phyloP scores from a whole-genome alignment of 2,888 invertebrate species.

The Lutraria lutraria region DNA sequence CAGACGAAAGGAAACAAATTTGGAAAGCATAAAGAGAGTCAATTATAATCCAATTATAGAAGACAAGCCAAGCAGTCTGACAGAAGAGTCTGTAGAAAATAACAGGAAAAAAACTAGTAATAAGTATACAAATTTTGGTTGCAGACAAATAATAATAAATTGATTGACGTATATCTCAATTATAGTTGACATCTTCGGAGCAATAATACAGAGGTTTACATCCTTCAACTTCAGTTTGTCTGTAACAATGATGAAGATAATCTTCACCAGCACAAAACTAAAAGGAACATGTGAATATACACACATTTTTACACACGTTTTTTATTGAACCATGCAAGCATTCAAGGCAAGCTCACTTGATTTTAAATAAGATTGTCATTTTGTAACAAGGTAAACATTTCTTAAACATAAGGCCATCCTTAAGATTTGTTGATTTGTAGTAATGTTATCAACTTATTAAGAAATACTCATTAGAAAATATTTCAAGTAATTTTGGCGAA shows the following conservation, averaged over 20 bases:
- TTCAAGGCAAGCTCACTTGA: not conserved
- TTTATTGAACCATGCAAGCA: not conserved
- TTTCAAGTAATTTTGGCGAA: too few relatives aligned
- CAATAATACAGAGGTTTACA: not conserved
- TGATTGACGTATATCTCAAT: conserved; percentile 7
- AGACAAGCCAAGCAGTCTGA: not conserved
- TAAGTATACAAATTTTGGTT: not conserved
- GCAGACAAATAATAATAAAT: conserved; percentile 16
- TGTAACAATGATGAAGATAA: not conserved
- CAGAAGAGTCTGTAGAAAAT: not conserved
- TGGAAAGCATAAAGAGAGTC: not conserved
- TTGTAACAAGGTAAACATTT: too few relatives aligned
- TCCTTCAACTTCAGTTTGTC: not conserved
- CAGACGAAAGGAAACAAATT: not conserved
- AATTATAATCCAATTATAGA: conserved; percentile 3
- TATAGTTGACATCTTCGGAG: not conserved
- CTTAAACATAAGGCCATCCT: too few relatives aligned
- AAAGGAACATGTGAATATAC: not conserved
- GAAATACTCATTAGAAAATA: too few relatives aligned
- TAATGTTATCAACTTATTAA: too few relatives aligned
- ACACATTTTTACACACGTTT: not conserved
- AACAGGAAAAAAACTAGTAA: conserved; percentile 1
- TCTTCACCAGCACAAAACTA: not conserved
- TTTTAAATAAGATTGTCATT: too few relatives aligned
- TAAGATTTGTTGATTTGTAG: too few relatives aligned